Evolutionary conservation across 2,888 invertebrate species (phyloP).

Genomic region (Phymatocera aterrima): DNA sequence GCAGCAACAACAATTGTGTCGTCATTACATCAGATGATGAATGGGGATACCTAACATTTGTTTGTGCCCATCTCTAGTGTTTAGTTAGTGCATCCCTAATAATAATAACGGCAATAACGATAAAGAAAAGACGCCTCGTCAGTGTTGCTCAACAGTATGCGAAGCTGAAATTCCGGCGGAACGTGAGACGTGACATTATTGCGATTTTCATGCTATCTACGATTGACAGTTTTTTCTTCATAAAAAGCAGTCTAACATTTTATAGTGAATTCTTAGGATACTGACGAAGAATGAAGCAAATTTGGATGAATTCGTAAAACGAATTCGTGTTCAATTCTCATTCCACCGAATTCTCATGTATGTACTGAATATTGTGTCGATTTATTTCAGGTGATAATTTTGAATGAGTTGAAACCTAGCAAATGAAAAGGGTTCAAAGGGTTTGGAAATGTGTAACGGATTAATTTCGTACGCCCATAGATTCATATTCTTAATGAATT

Average conservation of each 20-base stretch:
- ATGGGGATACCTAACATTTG: neutral
- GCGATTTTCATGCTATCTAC: neutral
- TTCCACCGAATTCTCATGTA: neutral
- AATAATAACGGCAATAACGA: neutral
- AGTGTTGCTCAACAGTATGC: neutral
- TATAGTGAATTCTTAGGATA: neutral
- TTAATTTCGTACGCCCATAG: neutral
- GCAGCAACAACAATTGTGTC: neutral
- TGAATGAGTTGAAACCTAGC: neutral
- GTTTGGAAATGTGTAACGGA: neutral
- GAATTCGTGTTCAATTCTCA: neutral
- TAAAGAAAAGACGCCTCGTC: neutral
- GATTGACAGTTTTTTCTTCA: neutral
- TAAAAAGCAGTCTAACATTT: neutral
- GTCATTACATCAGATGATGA: neutral
- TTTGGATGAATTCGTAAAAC: neutral
- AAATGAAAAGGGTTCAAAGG: neutral
- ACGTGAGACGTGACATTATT: neutral
- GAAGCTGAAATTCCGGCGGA: neutral
- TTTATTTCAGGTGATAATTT: neutral
- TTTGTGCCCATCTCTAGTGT: neutral
- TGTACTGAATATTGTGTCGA: neutral
- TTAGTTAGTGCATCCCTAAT: neutral
- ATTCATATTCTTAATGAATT: constrained; percentile 1
- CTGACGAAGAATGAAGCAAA: too few relatives aligned